These are phyloP conservation scores for Nestor notabilis DNA, from an alignment of 2,113 vertebrate species.

Conservation along the genomic window DNA sequence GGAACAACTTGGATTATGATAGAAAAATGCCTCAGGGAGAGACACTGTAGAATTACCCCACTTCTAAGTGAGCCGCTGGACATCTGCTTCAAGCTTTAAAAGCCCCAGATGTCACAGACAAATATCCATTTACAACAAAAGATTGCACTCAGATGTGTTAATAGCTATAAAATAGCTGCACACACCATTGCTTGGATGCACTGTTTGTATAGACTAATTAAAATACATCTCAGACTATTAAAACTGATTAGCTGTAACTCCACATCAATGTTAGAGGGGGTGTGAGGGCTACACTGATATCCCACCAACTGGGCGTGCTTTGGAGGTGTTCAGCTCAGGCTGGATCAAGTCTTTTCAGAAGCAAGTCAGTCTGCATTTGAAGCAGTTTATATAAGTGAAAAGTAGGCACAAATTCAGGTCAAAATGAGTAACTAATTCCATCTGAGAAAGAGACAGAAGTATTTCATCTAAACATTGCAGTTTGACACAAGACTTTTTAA, in stretches of 20 bases:
- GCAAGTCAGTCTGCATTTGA: not conserved
- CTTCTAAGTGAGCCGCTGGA: rapidly evolving
- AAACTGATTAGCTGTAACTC: not conserved
- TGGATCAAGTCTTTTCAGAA: not conserved
- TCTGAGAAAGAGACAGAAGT: not conserved
- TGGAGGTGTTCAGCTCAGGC: not conserved
- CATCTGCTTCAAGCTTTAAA: not conserved
- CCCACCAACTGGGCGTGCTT: not conserved
- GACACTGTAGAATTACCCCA: not conserved
- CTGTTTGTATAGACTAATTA: not conserved
- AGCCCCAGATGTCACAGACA: not conserved
- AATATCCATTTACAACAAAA: not conserved
- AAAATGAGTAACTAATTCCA: not conserved
- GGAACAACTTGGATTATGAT: not conserved
- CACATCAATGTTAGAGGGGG: not conserved
- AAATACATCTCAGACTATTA: not conserved
- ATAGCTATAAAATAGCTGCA: not conserved
- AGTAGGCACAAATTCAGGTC: not conserved
- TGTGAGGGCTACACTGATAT: rapidly evolving
- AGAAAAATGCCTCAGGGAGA: not conserved
- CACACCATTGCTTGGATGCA: not conserved
- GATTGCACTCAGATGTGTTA: not conserved
- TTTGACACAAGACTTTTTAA: not conserved
- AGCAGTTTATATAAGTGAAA: not conserved
- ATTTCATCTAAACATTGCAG: not conserved